A percentile compares a stretch with the other conserved stretches of the same genome.
phyloP scores from a whole-genome alignment of 1,140 invertebrate genomes.

The Conopomorpha cramerella region DNA sequence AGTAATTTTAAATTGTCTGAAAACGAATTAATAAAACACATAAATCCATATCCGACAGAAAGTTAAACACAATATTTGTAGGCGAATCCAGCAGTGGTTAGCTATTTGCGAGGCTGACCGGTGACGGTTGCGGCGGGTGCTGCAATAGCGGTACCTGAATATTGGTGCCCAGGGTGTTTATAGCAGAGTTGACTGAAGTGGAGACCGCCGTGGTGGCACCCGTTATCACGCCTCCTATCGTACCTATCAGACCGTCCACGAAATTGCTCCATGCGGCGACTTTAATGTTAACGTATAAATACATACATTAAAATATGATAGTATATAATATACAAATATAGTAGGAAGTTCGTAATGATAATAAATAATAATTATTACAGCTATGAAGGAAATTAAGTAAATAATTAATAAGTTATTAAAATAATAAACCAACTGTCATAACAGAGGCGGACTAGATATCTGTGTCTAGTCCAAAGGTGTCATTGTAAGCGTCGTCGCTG shows the following conservation, averaged over 20 bases:
- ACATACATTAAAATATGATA: too few species aligned
- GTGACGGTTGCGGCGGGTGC: too few species aligned
- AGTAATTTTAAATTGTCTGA: not conserved
- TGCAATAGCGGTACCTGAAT: slow-evolving; percentile 29
- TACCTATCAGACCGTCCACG: slow-evolving; percentile 34
- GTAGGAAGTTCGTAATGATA: too few species aligned
- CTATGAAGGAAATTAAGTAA: too few species aligned
- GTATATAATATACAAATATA: too few species aligned
- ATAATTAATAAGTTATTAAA: too few species aligned
- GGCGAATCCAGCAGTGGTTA: not conserved
- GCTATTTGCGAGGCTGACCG: too few species aligned
- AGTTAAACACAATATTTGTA: not conserved
- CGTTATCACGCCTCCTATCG: slow-evolving; percentile 33
- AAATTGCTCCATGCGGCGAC: slow-evolving; percentile 32
- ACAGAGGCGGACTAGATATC: too few species aligned
- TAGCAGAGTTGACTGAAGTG: slow-evolving; percentile 31
- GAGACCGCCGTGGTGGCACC: slow-evolving; percentile 23
- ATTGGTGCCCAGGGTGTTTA: slow-evolving; percentile 41
- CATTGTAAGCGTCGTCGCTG: too few species aligned
- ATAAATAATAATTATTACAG: too few species aligned
- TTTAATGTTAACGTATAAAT: slow-evolving; percentile 11
- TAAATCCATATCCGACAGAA: not conserved
- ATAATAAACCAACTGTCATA: too few species aligned
- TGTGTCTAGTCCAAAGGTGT: too few species aligned
- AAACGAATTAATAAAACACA: not conserved